These are phyloP conservation scores for Labroides dimidiatus DNA, from an alignment of 2,797 vertebrate genomes.

Conservation along the genomic window DNA sequence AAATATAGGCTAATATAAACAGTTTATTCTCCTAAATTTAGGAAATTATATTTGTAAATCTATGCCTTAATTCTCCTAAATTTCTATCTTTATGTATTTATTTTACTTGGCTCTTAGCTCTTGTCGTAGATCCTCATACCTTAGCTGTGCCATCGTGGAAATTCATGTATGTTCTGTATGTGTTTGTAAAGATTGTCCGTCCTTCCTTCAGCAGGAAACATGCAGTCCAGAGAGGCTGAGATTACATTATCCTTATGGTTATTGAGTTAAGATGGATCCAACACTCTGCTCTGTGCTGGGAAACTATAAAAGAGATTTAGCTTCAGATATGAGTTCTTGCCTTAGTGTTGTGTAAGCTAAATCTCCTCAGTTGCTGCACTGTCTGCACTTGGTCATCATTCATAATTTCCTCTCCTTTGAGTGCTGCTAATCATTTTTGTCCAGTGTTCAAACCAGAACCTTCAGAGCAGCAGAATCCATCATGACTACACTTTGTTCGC, in stretches of 20 bases:
- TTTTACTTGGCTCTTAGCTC: no score
- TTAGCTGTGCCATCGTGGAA: no score
- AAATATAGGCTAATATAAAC: no score
- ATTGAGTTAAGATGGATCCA: slow-evolving; percentile 52
- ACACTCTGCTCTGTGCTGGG: background rate
- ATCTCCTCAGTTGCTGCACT: background rate
- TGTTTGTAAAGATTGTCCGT: background rate
- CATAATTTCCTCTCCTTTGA: background rate
- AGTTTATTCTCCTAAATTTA: no score
- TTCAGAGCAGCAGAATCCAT: background rate
- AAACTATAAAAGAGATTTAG: background rate
- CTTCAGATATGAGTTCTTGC: background rate
- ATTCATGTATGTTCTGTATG: background rate
- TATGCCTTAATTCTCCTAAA: no score
- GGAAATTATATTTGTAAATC: no score
- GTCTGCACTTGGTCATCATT: background rate
- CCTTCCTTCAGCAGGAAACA: slow-evolving; percentile 19
- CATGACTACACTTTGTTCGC: background rate
- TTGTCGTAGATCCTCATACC: no score
- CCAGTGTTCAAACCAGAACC: background rate
- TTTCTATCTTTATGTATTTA: no score
- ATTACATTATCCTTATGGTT: slow-evolving; percentile 47
- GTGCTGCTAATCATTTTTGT: background rate
- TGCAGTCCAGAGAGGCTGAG: slow-evolving; percentile 36
- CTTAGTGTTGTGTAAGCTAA: background rate